Evolutionary conservation across 2,113 vertebrate genomes (phyloP).

Genomic region (Psittacula cyanocephala): DNA sequence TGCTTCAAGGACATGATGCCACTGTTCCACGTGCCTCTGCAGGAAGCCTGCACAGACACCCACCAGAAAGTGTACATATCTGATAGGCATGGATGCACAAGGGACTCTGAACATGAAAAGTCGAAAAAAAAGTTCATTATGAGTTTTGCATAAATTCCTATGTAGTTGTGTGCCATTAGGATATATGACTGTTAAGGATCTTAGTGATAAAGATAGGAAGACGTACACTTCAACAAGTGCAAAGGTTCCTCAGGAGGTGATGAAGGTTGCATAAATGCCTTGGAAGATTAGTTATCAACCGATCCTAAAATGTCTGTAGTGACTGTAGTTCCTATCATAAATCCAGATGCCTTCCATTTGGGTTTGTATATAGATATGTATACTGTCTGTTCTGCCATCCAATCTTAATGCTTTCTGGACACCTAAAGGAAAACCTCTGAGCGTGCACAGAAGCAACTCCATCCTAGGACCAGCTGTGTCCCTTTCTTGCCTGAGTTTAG

Average conservation of each 20-base stretch:
- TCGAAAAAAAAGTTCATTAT: not conserved
- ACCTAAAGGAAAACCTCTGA: not conserved
- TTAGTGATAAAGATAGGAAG: not conserved
- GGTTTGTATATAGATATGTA: not conserved
- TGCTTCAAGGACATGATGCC: not conserved
- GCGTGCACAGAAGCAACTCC: not conserved
- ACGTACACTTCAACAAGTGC: rapidly evolving
- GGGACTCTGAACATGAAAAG: not conserved
- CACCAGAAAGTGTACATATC: not conserved
- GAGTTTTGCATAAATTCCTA: not conserved
- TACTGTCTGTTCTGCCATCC: not conserved
- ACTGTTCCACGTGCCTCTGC: not conserved
- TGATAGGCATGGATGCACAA: not conserved
- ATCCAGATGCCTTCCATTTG: not conserved
- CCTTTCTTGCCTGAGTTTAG: not conserved
- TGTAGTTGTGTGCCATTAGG: not conserved
- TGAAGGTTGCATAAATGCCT: not conserved
- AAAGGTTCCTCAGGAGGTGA: not conserved
- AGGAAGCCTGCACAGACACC: not conserved
- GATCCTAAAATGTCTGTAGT: not conserved
- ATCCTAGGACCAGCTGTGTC: not conserved
- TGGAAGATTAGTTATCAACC: not conserved
- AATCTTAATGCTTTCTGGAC: not conserved
- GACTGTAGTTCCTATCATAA: not conserved
- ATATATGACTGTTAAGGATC: not conserved